phyloP scores from a whole-genome alignment of 2,797 vertebrate species.

The Brotula barbata region DNA sequence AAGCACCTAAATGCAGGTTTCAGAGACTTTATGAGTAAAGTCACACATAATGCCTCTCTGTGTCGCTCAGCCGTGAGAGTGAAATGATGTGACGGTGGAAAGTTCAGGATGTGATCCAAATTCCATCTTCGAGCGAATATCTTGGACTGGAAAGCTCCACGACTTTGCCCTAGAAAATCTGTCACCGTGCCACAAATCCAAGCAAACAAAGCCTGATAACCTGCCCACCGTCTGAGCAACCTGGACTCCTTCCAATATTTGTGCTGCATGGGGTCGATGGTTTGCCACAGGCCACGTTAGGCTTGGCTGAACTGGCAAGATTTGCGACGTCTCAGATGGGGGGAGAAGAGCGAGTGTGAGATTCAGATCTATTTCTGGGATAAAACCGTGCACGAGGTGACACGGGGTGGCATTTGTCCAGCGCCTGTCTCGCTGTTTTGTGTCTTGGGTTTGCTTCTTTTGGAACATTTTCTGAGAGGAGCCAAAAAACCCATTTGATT shows the following conservation, averaged over 20 bases:
- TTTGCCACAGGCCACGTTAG: slow-evolving; percentile 43
- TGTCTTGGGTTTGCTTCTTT: slow-evolving; percentile 5
- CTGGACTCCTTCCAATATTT: slow-evolving; percentile 47
- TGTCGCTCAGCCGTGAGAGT: background rate
- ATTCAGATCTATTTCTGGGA: slow-evolving; percentile 41
- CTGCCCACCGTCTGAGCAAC: slow-evolving; percentile 48
- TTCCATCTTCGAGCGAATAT: no score
- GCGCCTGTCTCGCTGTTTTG: slow-evolving; percentile 8
- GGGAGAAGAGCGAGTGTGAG: slow-evolving; percentile 26
- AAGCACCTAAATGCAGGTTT: background rate
- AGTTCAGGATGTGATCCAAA: no score
- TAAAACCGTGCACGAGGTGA: slow-evolving; percentile 14
- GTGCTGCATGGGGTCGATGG: slow-evolving; percentile 31
- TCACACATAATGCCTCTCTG: background rate
- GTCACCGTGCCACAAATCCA: slow-evolving; percentile 20
- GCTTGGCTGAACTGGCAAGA: slow-evolving; percentile 38
- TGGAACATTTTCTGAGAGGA: slow-evolving; percentile 3
- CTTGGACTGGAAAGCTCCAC: background rate
- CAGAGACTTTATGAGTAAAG: background rate
- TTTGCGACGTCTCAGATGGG: slow-evolving; percentile 40
- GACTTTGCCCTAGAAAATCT: slow-evolving; percentile 14
- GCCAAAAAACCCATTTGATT: slow-evolving; percentile 8
- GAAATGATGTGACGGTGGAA: background rate
- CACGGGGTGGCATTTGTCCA: slow-evolving; percentile 5
- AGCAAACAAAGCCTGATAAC: slow-evolving; percentile 47